phyloP scores from a whole-genome alignment of 1,140 invertebrate genomes.

The Drosophila nigrodunni region DNA sequence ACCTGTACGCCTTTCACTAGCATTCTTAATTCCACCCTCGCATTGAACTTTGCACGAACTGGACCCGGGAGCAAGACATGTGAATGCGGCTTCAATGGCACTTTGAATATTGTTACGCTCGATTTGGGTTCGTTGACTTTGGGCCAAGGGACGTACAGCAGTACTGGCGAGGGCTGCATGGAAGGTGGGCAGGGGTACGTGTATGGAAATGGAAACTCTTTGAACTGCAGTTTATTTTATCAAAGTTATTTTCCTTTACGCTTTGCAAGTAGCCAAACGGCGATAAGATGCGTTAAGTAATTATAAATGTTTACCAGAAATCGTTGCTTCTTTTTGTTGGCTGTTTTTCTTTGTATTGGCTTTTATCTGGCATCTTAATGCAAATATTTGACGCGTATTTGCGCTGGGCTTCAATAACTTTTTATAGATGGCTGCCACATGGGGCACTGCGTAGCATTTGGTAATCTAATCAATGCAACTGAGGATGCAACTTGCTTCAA shows the following conservation, averaged over 20 bases:
- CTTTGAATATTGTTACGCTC: slow-evolving; percentile 80
- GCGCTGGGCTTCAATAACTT: slow-evolving; percentile 54
- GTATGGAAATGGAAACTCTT: slow-evolving; percentile 47
- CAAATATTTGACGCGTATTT: slow-evolving; percentile 80
- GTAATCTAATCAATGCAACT: slow-evolving; percentile 71
- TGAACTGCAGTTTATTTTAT: slow-evolving; percentile 74
- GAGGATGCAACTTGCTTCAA: slow-evolving; percentile 50
- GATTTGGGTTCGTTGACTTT: slow-evolving; percentile 77
- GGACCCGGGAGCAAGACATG: slow-evolving; percentile 59
- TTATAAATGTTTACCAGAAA: slow-evolving; percentile 73
- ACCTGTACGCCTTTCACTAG: too few relatives aligned
- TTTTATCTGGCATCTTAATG: slow-evolving; percentile 77
- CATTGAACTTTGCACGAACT: slow-evolving; percentile 76
- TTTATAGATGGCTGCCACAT: slow-evolving; percentile 44
- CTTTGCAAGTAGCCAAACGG: slow-evolving; percentile 60
- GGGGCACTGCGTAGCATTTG: slow-evolving; percentile 46
- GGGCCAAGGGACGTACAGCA: slow-evolving; percentile 45
- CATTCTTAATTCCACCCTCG: slow-evolving; percentile 44
- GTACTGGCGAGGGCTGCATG: slow-evolving; percentile 12
- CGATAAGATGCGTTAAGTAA: slow-evolving; percentile 82
- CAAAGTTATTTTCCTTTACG: slow-evolving; percentile 72
- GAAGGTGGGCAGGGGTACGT: not conserved
- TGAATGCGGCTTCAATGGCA: slow-evolving; percentile 74
- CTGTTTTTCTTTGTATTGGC: slow-evolving; percentile 1
- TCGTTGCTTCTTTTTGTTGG: not conserved